phyloP scores from a whole-genome alignment of 1,140 invertebrate genomes.

The Drosophila lowei region DNA sequence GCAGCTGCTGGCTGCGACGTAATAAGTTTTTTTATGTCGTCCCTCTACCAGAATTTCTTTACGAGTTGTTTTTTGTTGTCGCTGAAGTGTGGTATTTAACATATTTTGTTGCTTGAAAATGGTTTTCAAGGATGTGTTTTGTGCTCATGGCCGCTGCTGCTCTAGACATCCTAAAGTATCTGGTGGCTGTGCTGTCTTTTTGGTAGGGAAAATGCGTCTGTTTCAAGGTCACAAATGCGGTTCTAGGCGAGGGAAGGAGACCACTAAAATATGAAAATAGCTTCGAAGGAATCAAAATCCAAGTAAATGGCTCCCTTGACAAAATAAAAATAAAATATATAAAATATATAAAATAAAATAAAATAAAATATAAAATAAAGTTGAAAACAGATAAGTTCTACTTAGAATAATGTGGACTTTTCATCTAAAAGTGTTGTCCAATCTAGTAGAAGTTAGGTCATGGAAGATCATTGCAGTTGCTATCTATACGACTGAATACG shows the following conservation, averaged over 20 bases:
- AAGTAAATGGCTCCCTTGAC: conserved; percentile 30
- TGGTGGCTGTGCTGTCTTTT: conserved; percentile 10
- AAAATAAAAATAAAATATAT: conserved; percentile 21
- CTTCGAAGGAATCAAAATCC: conserved; percentile 37
- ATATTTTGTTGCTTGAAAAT: conserved; percentile 52
- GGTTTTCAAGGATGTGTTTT: conserved; percentile 61
- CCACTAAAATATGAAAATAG: conserved; percentile 47
- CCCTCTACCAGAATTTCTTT: conserved; percentile 30
- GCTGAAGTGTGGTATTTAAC: conserved; percentile 51
- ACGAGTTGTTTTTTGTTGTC: conserved; percentile 35
- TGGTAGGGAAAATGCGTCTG: conserved; percentile 9
- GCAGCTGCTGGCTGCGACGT: conserved; percentile 42
- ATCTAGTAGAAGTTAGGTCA: too few species aligned
- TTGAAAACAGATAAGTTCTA: too few species aligned
- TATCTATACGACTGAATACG: too few species aligned
- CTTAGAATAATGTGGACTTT: too few species aligned
- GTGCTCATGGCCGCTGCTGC: conserved; percentile 20
- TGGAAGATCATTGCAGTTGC: too few species aligned
- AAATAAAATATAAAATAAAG: too few species aligned
- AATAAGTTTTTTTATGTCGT: conserved; percentile 48
- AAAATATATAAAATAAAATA: too few species aligned
- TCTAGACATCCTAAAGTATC: conserved; percentile 23
- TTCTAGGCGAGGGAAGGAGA: background rate
- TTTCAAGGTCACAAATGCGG: conserved; percentile 36
- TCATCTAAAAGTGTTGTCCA: too few species aligned